Evolutionary conservation across 2,888 invertebrate species (phyloP).

Genomic region (Meteorus cinctellus): DNA sequence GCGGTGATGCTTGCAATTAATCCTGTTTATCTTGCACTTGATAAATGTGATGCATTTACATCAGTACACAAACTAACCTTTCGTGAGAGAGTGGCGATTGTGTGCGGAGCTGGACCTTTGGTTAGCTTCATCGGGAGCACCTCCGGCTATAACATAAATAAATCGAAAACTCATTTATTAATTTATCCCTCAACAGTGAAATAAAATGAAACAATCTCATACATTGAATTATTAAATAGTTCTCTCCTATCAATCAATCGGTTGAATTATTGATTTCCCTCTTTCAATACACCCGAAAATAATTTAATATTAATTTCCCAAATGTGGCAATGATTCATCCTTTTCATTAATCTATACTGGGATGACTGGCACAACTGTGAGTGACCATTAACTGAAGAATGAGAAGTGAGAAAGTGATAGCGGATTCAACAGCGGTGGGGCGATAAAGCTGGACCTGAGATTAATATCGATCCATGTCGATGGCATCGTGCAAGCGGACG

Average conservation of each 20-base stretch:
- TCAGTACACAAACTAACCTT: conserved; percentile 63
- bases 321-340: too few species aligned
- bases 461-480: conserved; percentile 10
- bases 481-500: not conserved
- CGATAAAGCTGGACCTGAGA: conserved; percentile 22
- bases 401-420: not conserved
- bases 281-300: too few species aligned
- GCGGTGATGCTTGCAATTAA: not conserved
- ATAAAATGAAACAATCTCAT: too few species aligned
- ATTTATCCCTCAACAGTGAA: not conserved
- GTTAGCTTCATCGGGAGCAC: conserved; percentile 74
- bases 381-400: too few species aligned
- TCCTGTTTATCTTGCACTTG: not conserved
- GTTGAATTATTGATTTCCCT: too few species aligned
- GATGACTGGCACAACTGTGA: too few species aligned
- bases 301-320: too few species aligned
- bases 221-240: too few species aligned
- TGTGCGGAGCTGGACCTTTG: conserved; percentile 73
- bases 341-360: too few species aligned
- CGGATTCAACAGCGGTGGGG: conserved; percentile 1
- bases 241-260: too few species aligned
- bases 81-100: conserved; percentile 72
- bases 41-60: conserved; percentile 15
- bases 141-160: conserved; percentile 70
- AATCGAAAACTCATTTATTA: not conserved